Evolutionary conservation across 2,888 invertebrate genomes (phyloP).

Genomic region (Caenorhabditis macrosperma): DNA sequence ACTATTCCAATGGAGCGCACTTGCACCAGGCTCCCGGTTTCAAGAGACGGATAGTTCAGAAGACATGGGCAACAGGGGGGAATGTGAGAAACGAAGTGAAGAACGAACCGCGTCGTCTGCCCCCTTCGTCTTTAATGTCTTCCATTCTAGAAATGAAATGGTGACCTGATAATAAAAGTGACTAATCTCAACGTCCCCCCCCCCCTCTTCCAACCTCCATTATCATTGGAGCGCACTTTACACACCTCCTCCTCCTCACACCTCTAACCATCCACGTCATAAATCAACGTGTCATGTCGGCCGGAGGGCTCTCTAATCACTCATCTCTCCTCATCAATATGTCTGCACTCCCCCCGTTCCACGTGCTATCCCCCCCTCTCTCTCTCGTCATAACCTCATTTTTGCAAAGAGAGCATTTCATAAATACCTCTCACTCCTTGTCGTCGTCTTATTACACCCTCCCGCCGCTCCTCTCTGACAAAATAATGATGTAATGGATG

Average conservation of each 20-base stretch:
- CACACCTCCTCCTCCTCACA: slow-evolving; percentile 1
- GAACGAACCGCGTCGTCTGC: too few relatives aligned
- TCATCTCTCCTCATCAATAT: slow-evolving; percentile 26
- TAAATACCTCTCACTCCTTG: slow-evolving; percentile 48
- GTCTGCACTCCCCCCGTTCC: slow-evolving; percentile 14
- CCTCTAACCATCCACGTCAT: slow-evolving; percentile 17
- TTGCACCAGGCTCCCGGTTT: too few relatives aligned
- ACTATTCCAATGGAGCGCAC: too few relatives aligned
- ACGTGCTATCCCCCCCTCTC: slow-evolving; percentile 15
- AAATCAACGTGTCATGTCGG: slow-evolving; percentile 5
- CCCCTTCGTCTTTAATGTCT: too few relatives aligned
- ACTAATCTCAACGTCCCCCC: not conserved
- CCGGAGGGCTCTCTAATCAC: slow-evolving; percentile 20
- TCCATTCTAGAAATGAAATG: not conserved
- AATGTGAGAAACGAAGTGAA: too few relatives aligned
- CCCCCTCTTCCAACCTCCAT: not conserved
- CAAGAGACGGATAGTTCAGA: too few relatives aligned
- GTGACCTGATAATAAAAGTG: slow-evolving; percentile 42
- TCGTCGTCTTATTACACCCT: slow-evolving; percentile 25
- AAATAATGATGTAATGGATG: slow-evolving; percentile 23
- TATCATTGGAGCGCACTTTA: not conserved
- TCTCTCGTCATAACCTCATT: slow-evolving; percentile 37
- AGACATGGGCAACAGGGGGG: too few relatives aligned
- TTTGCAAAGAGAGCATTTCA: slow-evolving; percentile 12
- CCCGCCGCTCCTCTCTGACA: slow-evolving; percentile 6